phyloP scores from a whole-genome alignment of 2,797 vertebrate genomes.

The Danionella dracula region DNA sequence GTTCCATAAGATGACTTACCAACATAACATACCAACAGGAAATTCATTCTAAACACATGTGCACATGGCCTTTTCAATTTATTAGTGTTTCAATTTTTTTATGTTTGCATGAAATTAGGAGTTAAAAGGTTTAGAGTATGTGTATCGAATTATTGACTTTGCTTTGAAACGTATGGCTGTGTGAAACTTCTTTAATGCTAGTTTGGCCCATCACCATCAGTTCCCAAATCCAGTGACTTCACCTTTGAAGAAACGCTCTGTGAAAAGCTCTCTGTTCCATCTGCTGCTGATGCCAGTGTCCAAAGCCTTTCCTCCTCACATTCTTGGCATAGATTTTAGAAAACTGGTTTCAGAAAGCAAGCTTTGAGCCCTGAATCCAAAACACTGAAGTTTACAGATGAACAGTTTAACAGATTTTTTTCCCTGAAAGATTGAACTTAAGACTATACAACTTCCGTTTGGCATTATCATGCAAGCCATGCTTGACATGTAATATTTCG shows the following conservation, averaged over 20 bases:
- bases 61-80: too few species aligned
- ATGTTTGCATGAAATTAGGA: too few species aligned
- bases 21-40: too few species aligned
- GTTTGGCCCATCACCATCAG: constrained; percentile 33
- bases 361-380: constrained; percentile 15
- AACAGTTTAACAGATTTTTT: constrained; percentile 31
- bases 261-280: constrained; percentile 37
- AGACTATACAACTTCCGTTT: constrained; percentile 5
- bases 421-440: constrained; percentile 4
- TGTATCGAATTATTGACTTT: too few species aligned
- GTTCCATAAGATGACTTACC: too few species aligned
- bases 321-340: constrained; percentile 29
- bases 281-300: constrained; percentile 21
- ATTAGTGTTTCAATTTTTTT: constrained; percentile 7
- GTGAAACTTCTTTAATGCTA: constrained; percentile 26
- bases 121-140: neutral
- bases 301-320: constrained; percentile 11
- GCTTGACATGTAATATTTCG: constrained; percentile 19
- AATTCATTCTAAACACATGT: too few species aligned
- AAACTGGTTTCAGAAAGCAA: constrained; percentile 28
- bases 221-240: constrained; percentile 47
- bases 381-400: constrained; percentile 7
- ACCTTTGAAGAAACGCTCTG: constrained; percentile 39
- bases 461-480: constrained; percentile 4
- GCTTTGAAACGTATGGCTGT: constrained; percentile 5